phyloP scores from a whole-genome alignment of 2,113 vertebrate species.

The Tringa solitaria region DNA sequence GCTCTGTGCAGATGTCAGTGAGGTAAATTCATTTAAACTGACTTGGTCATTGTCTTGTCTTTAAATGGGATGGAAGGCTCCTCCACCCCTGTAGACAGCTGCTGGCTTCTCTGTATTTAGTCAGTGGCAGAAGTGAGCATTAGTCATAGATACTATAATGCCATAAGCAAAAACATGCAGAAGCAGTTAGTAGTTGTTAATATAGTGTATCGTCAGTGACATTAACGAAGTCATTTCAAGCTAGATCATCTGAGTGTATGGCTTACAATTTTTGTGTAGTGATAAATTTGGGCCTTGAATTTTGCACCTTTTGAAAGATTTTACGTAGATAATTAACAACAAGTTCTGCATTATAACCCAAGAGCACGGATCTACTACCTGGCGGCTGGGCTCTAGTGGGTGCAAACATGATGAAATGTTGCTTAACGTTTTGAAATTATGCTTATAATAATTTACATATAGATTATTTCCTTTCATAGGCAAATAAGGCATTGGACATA shows the following conservation, averaged over 20 bases:
- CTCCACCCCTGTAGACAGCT: neutral
- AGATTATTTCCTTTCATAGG: neutral
- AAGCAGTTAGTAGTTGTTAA: neutral
- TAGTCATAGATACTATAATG: neutral
- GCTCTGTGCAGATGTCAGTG: neutral
- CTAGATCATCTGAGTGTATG: neutral
- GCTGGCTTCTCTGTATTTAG: neutral
- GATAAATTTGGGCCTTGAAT: neutral
- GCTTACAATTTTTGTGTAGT: neutral
- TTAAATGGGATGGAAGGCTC: neutral
- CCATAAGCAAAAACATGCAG: neutral
- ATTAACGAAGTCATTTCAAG: neutral
- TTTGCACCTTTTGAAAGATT: neutral
- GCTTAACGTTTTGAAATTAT: neutral
- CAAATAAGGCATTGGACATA: neutral
- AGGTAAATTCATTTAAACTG: neutral
- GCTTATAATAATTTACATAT: neutral
- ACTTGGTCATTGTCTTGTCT: neutral
- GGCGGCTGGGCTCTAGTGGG: accelerated
- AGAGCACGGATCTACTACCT: neutral
- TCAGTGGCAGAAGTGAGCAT: neutral
- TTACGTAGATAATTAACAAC: neutral
- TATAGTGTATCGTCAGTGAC: neutral
- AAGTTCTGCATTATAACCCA: neutral
- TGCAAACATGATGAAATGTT: neutral